Evolutionary conservation across 2,888 invertebrate genomes (phyloP), one percentile per base, ranked within the genome.

Genomic region (Leucoma salicis): DNA sequence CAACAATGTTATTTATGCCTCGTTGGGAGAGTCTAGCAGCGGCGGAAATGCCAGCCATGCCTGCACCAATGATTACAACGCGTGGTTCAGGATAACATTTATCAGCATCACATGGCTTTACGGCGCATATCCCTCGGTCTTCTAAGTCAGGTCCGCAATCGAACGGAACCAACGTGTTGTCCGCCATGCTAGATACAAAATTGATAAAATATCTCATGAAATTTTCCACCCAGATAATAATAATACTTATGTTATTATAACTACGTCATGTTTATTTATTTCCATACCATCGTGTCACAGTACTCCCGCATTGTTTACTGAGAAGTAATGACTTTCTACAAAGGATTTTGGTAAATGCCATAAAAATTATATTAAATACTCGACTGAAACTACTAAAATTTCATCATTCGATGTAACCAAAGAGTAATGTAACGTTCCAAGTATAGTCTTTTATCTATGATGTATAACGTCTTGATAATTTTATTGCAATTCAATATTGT

Each of bases 31-130:
- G 90, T 47, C 94, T 90, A 51, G 94, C 92, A 0, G 95, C 95
- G 0, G 95, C 95, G 0, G 95, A 94, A 10, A 96, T 81, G 1
- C 96, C 96, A 0, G 96, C 94, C 78, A 96, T 92, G 11, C 96
- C 96, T 0, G 95, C 96, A 0, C 96, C 96, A 18, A 96, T 83
- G 33, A 96, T 93, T 1, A 95, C 92, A 13, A 95, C 91, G 0
- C 91, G 91, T 0, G 94, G 94, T 70, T 93, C 91, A 1, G 71
- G 57, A 46, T 58, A 81, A 37, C 80, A 80, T 60, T 69, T 57
- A 7, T 74, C 60, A 4, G 75, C 52, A 34, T 84, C 74, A 48
- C 79, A 79, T 5, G 84, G 63, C 7, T 84, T 79, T 14, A 74
- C 50, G 7, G 71, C 75, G 42, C 79, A 84, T 39, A 79, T 70